Base-by-base conservation (phyloP, 2,797 vertebrate genomes). In the Ibycter americanus region DNA sequence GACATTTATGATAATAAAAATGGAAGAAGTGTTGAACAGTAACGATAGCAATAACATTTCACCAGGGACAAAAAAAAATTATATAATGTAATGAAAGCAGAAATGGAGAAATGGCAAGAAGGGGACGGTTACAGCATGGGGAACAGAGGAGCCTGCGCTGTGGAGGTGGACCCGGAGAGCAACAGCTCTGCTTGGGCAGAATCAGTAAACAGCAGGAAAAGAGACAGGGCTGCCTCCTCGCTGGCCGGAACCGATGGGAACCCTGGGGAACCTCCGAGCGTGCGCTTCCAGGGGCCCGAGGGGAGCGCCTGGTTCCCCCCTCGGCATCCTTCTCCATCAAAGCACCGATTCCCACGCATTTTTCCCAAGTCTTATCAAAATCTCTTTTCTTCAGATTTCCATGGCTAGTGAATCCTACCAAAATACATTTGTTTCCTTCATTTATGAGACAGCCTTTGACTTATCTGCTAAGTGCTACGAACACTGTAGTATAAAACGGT, bases 1-100 rank as follows among this genome's bases (percentile, higher is more conserved):
- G 90, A 96, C 72, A 90, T 82, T 95, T 94, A 19, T 55, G 47
- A 81, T 70, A 89, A 94, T 89, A 78, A 87, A 91, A 77, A 32
- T 4, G 44, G 83, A 44, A 93, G 65, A 31, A 7, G 29, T 4
- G 32, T 38, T 59, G 80, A 93, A 77, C 78, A 42, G 87, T 31
- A 78, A 77, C 3, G 51, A 85, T n/a, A 49, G 92, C 65, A 54
- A 19, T 70, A 77, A 83, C 84, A 82, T 79, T 89, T 90, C 12
- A 1, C 49, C 27, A 52, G 52, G 44, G 85, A 38, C 42, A 83
- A 87, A 56, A 71, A 81, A 84, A 34, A 47, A 54, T 11, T 21
- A 13, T 13, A 2, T 2, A 23, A 66, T 3, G 4, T 5, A 73
- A 78, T 51, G 80, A 66, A 76, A 81, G 38, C 26, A 4, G 6